phyloP scores from a whole-genome alignment of 1,140 invertebrate species.

The Monomorium pharaonis region DNA sequence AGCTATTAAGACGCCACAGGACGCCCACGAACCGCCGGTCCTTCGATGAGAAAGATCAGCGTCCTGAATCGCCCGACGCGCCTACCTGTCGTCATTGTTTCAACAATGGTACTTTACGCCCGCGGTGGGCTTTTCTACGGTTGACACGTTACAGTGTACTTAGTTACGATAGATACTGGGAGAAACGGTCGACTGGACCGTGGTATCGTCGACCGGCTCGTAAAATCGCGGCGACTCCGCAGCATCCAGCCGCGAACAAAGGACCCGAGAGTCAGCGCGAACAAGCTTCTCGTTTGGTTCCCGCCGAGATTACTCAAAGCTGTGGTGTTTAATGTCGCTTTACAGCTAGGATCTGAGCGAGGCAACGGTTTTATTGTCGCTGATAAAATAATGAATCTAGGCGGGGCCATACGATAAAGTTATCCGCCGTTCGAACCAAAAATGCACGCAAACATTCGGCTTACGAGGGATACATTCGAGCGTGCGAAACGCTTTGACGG shows the following conservation, averaged over 20 bases:
- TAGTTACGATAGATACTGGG: not conserved
- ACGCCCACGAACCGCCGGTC: constrained; percentile 60
- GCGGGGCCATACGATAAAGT: constrained; percentile 13
- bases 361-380: constrained; percentile 29
- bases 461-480: not conserved
- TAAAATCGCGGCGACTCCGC: constrained; percentile 28
- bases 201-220: constrained; percentile 30
- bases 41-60: constrained; percentile 8
- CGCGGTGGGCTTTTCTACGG: not conserved
- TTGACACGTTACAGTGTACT: constrained; percentile 9
- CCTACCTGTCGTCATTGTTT: constrained; percentile 44
- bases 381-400: constrained; percentile 44
- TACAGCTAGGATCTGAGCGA: constrained; percentile 16
- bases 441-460: not conserved
- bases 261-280: not conserved
- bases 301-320: not conserved
- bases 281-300: constrained; percentile 14
- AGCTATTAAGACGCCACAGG: not conserved
- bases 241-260: constrained; percentile 28
- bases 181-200: not conserved
- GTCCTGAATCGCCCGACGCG: not conserved
- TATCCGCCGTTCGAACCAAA: not conserved
- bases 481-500: not conserved
- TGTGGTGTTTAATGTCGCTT: constrained; percentile 36
- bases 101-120: not conserved